Conservation (phyloP, 2,888 invertebrate genomes). For the Apodemia mormo region DNA sequence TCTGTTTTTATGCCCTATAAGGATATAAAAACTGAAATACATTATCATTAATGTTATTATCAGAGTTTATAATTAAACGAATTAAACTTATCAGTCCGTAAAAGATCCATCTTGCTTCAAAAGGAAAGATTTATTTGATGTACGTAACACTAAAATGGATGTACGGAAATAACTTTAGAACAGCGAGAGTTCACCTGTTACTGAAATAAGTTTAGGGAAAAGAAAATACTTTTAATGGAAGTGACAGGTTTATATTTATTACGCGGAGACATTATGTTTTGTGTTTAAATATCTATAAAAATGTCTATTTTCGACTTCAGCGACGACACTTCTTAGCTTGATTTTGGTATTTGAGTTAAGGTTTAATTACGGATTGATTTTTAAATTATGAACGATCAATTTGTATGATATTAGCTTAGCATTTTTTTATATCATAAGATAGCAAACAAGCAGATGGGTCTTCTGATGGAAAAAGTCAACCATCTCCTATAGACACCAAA, state of each 20-base stretch:
- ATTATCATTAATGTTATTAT: conserved; percentile 8
- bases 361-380: too few relatives aligned
- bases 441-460: too few relatives aligned
- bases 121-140: conserved; percentile 62
- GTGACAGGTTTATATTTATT: conserved; percentile 49
- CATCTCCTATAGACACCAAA: too few relatives aligned
- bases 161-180: conserved; percentile 55
- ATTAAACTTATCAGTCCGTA: conserved; percentile 61
- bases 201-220: conserved; percentile 58
- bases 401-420: too few relatives aligned
- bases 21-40: conserved; percentile 4
- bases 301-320: neutral
- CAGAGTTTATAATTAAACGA: conserved; percentile 32
- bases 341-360: too few relatives aligned
- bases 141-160: conserved; percentile 41
- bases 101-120: conserved; percentile 58
- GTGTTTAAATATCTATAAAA: conserved; percentile 20
- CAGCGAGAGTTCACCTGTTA: conserved; percentile 63
- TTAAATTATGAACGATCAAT: too few relatives aligned
- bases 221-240: conserved; percentile 55
- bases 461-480: too few relatives aligned
- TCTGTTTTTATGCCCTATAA: neutral
- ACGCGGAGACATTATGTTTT: conserved; percentile 13
- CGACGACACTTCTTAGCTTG: neutral
- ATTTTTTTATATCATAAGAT: too few relatives aligned